Base-by-base conservation (phyloP, 2,888 invertebrate species). In the Caenorhabditis becei region DNA sequence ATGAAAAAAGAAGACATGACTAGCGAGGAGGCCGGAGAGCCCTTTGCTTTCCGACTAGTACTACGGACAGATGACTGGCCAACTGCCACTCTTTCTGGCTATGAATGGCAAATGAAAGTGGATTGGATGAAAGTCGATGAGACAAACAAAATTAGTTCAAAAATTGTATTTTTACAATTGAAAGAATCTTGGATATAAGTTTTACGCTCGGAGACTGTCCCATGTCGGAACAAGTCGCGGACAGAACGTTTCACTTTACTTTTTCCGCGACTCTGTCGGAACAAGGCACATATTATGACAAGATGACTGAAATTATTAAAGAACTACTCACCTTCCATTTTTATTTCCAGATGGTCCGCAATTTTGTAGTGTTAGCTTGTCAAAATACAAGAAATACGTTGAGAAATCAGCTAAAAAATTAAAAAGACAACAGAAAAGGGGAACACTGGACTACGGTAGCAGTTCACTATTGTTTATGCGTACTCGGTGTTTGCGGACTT, bases 321-420 rank as follows among this genome's bases (percentile, higher is more conserved):
- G 28, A 32, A 58, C 32, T 14, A 70, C 70, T 26, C 41, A 61
- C 70, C 70, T 56, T 67, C 59, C 51, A 70, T 70, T 16, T 47
- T 59, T 35, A 51, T 41, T 37, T 37, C 51, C 37, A 61, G 28
- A 18, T 61, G 37, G 44, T 70, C n/a, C 70, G 61, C 49, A 24
- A 51, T 70, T 51, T 32, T 26, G 32, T 47, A 18, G 58, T 7
- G 32, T 47, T 47, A 18, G 18, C 47, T 18, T 18, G 47, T 47
- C 47, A 47, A 24, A 18, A 24, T 7, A 58, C 24, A 56, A 59
- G 51, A 54, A 62, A 51, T 41, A 7, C 61, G 44, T 53, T 32
- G 35, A 24, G 14, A 41, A 41, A 14, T 41, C 2, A 14, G 41
- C 2, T 14, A 18, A 20, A 47, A 59, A 69, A 59, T 16, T 44